Evolutionary conservation across 2,888 invertebrate genomes (phyloP).

Genomic region (Morpho helenor): DNA sequence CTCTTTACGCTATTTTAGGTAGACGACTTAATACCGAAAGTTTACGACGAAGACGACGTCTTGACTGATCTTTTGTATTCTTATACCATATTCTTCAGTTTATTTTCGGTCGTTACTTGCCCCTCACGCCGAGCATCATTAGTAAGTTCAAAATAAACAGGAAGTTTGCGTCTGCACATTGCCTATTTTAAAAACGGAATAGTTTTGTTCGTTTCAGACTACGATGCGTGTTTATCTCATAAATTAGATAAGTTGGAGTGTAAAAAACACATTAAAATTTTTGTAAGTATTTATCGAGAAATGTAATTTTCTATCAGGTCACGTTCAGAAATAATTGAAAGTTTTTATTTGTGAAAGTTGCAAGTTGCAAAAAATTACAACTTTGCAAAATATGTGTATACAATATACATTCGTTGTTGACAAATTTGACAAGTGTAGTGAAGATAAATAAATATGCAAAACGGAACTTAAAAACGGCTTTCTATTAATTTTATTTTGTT

Average conservation of each 20-base stretch:
- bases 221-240: too few species aligned
- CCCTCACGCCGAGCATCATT: constrained; percentile 20
- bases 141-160: constrained; percentile 21
- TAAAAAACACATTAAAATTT: too few species aligned
- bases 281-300: too few species aligned
- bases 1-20: too few species aligned
- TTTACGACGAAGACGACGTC: not conserved
- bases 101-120: constrained; percentile 18
- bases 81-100: constrained; percentile 10
- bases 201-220: not conserved
- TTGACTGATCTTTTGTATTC: constrained; percentile 9
- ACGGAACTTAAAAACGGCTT: not conserved
- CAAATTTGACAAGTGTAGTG: constrained; percentile 17
- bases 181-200: constrained; percentile 2
- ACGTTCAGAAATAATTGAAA: too few species aligned
- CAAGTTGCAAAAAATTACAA: constrained; percentile 15
- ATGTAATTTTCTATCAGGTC: too few species aligned
- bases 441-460: not conserved
- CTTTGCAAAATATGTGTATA: not conserved
- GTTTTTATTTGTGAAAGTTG: constrained; percentile 5
- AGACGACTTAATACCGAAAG: too few species aligned
- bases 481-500: not conserved
- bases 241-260: too few species aligned
- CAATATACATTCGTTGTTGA: constrained; percentile 4
- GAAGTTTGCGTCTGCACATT: constrained; percentile 12